phyloP scores from a whole-genome alignment of 2,888 invertebrate genomes.

The Mimas tiliae region DNA sequence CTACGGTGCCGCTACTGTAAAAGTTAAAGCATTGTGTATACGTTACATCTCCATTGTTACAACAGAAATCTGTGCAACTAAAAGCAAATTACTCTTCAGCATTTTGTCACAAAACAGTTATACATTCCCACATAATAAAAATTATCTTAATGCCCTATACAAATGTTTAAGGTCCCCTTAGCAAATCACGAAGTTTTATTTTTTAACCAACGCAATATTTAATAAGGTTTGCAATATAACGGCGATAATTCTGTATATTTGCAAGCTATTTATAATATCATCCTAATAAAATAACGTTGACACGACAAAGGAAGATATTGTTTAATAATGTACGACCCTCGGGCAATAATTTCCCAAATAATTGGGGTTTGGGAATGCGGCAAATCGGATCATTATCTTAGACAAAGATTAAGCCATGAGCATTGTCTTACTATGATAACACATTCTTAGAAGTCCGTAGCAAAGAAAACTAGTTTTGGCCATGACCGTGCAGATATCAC shows the following conservation, averaged over 20 bases:
- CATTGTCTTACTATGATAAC: neutral
- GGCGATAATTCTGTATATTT: too few relatives aligned
- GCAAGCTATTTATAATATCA: neutral
- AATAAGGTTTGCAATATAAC: neutral
- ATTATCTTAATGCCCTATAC: too few relatives aligned
- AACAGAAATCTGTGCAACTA: too few relatives aligned
- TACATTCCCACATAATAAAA: too few relatives aligned
- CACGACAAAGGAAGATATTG: neutral
- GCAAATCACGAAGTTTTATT: too few relatives aligned
- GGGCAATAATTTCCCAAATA: slow-evolving; percentile 1
- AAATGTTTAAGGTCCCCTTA: too few relatives aligned
- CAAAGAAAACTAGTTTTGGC: neutral
- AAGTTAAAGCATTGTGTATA: too few relatives aligned
- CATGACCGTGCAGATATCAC: neutral
- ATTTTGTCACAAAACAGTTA: too few relatives aligned
- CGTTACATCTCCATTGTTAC: too few relatives aligned
- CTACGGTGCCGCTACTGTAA: too few relatives aligned
- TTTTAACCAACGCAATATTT: neutral
- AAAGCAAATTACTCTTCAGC: too few relatives aligned
- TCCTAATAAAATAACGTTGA: neutral
- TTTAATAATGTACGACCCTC: neutral
- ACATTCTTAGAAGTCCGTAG: neutral
- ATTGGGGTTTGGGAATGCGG: neutral
- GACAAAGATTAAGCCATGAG: neutral
- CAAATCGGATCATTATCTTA: neutral